Evolutionary conservation across 2,888 invertebrate genomes (phyloP), one percentile per base, ranked within the genome.

Genomic region (Lampropteryx suffumata): DNA sequence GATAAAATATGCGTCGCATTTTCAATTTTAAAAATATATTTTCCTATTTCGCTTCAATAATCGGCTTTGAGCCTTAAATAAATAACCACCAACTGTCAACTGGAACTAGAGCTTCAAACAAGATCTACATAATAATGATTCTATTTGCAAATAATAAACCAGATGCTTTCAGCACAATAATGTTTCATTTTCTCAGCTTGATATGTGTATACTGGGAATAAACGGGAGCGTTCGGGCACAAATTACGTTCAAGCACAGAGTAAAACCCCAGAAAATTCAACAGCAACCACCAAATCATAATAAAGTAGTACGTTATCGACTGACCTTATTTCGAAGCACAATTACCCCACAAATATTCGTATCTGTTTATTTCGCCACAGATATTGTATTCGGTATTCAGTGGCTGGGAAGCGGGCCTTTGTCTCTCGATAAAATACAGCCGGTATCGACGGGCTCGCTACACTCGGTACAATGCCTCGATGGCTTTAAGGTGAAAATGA

Each of bases 401-500:
- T 51, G 55, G 55, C 50, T 49, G 49, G 49, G 61, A 61, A 57
- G 43, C 49, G 53, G 57, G 60, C 67, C 63, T 64, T 71, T 68
- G 70, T 70, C 58, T 69, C 63, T 53, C 17, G 57, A 55, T 64
- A 62, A 73, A 70, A 71, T 73, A 75, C 65, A 59, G 57, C 49
- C 55, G 49, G 61, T 55, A 57, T 54, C 50, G 57, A 52, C 30
- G 44, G 24, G 40, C 27, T 33, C 41, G 28, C 14, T 35, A 55
- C 44, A 26, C 41, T 30, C 29, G 50, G 26, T 44, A 50, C 50
- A 53, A 48, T 48, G 40, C 32, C 36, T 40, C 44, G 44, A 17
- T 26, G 14, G 64, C 63, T 67, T 62, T 57, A 68, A 67, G 67
- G 69, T 71, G 66, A 62, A 71, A 77, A 77, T 71, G 67, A 69